A percentile compares a stretch with the other conserved stretches of the same genome.
Evolutionary conservation across 2,797 vertebrate species (phyloP).

Genomic region (Channallabes apus): DNA sequence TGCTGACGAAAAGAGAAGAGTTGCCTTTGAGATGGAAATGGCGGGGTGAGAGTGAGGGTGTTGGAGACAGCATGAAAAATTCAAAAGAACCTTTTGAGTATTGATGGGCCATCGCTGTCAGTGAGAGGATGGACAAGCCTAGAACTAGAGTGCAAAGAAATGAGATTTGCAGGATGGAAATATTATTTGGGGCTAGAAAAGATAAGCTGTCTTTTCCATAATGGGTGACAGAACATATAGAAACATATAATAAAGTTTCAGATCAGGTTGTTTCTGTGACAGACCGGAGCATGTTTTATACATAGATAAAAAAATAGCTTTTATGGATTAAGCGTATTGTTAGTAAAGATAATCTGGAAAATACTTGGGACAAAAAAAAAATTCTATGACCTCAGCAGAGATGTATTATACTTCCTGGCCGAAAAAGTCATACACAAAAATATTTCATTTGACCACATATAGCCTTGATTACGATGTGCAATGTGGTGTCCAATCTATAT

Average conservation of each 20-base stretch:
- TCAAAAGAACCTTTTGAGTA: constrained; percentile 59
- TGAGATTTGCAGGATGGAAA: constrained; percentile 45
- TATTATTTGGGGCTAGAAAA: constrained; percentile 1
- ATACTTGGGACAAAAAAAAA: not conserved
- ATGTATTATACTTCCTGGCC: no score
- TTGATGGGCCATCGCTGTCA: constrained; percentile 54
- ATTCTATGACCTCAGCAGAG: no score
- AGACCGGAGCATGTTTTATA: not conserved
- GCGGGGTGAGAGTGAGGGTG: constrained; percentile 48
- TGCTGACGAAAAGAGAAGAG: constrained; percentile 41
- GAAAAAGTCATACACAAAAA: no score
- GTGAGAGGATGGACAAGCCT: constrained; percentile 50
- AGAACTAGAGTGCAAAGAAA: constrained; percentile 41
- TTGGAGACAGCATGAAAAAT: constrained; percentile 56
- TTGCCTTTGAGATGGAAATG: constrained; percentile 63
- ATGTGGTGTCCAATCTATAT: no score
- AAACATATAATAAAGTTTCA: constrained; percentile 4
- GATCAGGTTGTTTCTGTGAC: not conserved
- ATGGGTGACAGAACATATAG: constrained; percentile 33
- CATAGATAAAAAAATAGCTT: not conserved
- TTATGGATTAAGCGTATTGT: not conserved
- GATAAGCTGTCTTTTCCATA: constrained; percentile 38
- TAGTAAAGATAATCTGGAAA: not conserved
- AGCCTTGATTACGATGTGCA: no score
- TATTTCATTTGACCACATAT: no score